Evolutionary conservation across 2,888 invertebrate species (phyloP), one percentile per base, ranked within the genome.

Genomic region (Muschampia plurimacula): DNA sequence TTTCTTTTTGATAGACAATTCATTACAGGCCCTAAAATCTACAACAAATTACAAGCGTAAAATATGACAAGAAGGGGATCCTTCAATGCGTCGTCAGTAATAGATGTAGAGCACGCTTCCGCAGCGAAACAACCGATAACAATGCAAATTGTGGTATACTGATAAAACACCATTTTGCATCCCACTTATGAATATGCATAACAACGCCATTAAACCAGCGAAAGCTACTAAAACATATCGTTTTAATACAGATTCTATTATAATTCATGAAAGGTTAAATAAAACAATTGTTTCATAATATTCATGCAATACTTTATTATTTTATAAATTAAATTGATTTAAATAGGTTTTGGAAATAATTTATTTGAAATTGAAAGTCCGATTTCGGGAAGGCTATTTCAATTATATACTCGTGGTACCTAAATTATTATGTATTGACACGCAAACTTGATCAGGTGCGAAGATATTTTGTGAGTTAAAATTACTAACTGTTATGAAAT

Each of bases 81-180:
- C 9, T 59, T 22, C 22, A 59, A 52, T 59, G 15, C 39, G 15
- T 13, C 39, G 39, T 52, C 52, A 57, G 28, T 28, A 32, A 12
- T 13, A 81, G 82, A 92, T 89, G 85, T 91, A 87, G 92, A 88
- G 78, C 91, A 82, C 81, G 81, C 84, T 89, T 92, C 91, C 91
- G 88, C 80, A 77, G 83, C 79, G 84, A 86, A 88, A 83, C 81
- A 82, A 75, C 83, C 84, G 91, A 91, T 90, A 91, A 87, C 83
- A 82, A 85, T 86, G 88, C 86, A 88, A 91, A 91, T 86, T 85
- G 81, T 79, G 79, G 80, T 82, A 81, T 78, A 81, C 82, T 76
- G 75, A 78, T 75, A 80, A 78, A 74, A 67, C 63, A 12, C 39
- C 44, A 70, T 57, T 22, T 70, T 59, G 57, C 59, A 59, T 63